Conservation (phyloP, 2,113 vertebrate genomes). For the Saccopteryx bilineata region DNA sequence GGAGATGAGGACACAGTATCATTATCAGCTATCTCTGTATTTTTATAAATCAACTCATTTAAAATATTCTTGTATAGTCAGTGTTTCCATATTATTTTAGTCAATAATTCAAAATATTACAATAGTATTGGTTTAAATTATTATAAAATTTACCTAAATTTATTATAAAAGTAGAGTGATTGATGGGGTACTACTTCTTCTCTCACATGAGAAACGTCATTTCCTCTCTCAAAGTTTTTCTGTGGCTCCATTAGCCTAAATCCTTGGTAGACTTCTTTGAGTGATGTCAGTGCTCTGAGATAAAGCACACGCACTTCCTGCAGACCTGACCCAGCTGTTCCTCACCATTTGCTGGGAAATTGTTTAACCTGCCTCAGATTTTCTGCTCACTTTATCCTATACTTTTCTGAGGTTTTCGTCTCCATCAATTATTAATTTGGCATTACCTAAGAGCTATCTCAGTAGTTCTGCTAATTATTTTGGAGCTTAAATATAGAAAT, state of each 20-base stretch:
- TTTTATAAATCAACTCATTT: background rate
- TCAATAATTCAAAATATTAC: background rate
- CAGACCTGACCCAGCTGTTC: too few species aligned
- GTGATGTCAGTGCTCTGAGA: background rate
- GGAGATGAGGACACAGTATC: background rate
- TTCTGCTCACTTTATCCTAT: background rate
- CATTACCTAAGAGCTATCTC: background rate
- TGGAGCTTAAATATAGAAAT: conserved; percentile 31
- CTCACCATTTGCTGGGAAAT: background rate
- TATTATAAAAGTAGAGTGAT: background rate
- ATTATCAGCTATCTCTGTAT: background rate
- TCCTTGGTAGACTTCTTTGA: background rate
- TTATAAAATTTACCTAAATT: background rate
- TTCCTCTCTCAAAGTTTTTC: background rate
- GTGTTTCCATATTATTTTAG: background rate
- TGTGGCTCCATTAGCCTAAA: background rate
- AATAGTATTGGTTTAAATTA: background rate
- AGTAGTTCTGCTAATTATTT: conserved; percentile 39
- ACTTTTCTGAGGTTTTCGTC: background rate
- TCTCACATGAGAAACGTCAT: background rate
- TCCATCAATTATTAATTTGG: conserved; percentile 63
- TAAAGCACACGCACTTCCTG: rapidly evolving
- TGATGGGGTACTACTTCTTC: background rate
- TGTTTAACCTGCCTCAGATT: background rate
- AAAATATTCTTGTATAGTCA: background rate